These are phyloP conservation scores for Drosophila birchii DNA, from an alignment of 2,888 invertebrate species.

Conservation along the genomic window DNA sequence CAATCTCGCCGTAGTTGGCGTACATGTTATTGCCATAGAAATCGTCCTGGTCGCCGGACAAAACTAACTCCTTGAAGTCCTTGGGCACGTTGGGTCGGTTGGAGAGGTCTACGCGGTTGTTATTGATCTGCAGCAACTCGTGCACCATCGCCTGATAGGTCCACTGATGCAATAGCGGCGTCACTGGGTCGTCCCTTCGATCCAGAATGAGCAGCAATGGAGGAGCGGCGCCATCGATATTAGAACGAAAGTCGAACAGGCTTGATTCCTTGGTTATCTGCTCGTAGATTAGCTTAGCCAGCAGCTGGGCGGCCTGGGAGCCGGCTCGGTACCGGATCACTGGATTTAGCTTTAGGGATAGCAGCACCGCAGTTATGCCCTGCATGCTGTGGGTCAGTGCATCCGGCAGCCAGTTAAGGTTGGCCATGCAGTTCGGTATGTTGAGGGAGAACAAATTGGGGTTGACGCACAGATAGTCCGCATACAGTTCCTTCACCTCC, in stretches of 20 bases:
- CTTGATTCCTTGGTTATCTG: slow-evolving; percentile 94
- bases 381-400: slow-evolving; percentile 92
- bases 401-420: slow-evolving; percentile 91
- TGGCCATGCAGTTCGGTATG: slow-evolving; percentile 89
- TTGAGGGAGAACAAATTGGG: slow-evolving; percentile 95
- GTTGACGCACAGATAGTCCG: slow-evolving; percentile 96
- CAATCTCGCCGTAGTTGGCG: slow-evolving; percentile 99
- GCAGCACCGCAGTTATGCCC: slow-evolving; percentile 92
- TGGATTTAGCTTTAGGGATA: slow-evolving; percentile 96
- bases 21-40: slow-evolving; percentile 98
- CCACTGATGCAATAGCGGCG: slow-evolving; percentile 98
- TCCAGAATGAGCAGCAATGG: slow-evolving; percentile 96
- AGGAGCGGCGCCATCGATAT: slow-evolving; percentile 87
- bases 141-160: slow-evolving; percentile 99
- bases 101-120: slow-evolving; percentile 96
- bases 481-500: slow-evolving; percentile 98
- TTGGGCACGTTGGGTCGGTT: slow-evolving; percentile 93
- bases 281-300: slow-evolving; percentile 94
- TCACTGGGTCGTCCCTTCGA: slow-evolving; percentile 96
- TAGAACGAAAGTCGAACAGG: slow-evolving; percentile 93
- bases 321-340: slow-evolving; percentile 94
- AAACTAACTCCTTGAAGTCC: slow-evolving; percentile 96
- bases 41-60: slow-evolving; percentile 97
- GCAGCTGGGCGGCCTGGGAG: slow-evolving; percentile 92
- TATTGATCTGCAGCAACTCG: slow-evolving; percentile 95